These are phyloP conservation scores for Chionomys nivalis DNA, from an alignment of 2,113 vertebrate genomes.

Conservation along the genomic window DNA sequence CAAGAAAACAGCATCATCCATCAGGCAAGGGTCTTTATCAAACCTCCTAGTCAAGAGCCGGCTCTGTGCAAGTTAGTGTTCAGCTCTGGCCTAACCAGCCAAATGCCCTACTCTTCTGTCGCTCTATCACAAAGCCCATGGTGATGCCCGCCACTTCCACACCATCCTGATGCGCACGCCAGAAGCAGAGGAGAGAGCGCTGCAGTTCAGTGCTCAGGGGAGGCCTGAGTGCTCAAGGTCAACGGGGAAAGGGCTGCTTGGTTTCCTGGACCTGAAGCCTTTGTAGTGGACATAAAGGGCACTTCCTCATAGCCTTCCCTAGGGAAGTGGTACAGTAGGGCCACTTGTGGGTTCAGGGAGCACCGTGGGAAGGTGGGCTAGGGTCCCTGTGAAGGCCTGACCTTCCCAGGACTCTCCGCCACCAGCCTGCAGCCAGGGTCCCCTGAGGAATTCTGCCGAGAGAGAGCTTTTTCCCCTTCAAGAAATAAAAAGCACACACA, in stretches of 20 bases:
- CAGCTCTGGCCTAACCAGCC: neutral
- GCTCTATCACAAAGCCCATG: fast-evolving
- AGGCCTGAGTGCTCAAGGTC: neutral
- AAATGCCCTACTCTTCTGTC: neutral
- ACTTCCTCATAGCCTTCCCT: neutral
- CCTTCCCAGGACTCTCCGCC: neutral
- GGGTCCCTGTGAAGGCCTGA: neutral
- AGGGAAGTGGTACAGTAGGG: fast-evolving
- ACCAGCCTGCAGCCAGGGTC: neutral
- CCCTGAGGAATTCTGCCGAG: conserved; percentile 76
- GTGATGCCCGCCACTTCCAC: fast-evolving
- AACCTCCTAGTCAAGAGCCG: fast-evolving
- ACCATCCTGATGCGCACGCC: neutral
- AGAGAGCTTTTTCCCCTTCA: conserved; percentile 71
- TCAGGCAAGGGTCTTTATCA: too few species aligned
- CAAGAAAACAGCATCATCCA: neutral
- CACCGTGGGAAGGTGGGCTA: fast-evolving
- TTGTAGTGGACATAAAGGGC: neutral
- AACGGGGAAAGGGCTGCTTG: neutral
- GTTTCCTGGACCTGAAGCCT: neutral
- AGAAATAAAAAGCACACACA: conserved; percentile 51
- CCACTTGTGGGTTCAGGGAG: neutral
- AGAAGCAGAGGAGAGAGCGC: neutral
- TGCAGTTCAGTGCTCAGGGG: neutral
- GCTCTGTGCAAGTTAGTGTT: fast-evolving